A percentile compares a stretch with the other conserved stretches of the same genome.
Conservation (phyloP, 2,888 invertebrate genomes). For the Drosophila imparisetae region DNA sequence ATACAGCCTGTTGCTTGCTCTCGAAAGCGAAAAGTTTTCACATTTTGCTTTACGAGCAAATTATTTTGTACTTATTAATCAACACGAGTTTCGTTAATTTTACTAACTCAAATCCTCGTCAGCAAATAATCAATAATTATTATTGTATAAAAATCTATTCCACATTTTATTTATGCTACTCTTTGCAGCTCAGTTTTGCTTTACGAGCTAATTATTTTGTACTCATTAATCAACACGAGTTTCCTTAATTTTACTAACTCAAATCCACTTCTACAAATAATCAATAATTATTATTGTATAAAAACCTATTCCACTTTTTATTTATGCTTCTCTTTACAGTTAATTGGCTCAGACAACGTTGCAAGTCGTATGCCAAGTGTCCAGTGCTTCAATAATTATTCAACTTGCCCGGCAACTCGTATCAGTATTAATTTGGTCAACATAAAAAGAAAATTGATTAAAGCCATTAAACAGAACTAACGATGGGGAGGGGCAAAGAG, state of each 20-base stretch:
- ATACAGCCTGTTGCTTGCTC: conserved; percentile 11
- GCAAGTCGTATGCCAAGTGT: conserved; percentile 23
- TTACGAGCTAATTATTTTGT: conserved; percentile 1
- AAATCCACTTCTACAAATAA: conserved; percentile 15
- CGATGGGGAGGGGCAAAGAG: conserved; percentile 1
- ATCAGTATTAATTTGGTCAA: conserved; percentile 65
- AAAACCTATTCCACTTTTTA: neutral
- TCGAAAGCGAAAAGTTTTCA: neutral
- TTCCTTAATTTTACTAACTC: conserved; percentile 10
- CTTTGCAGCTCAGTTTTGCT: conserved; percentile 24
- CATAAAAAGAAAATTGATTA: conserved; percentile 74
- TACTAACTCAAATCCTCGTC: conserved; percentile 6
- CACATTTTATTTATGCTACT: conserved; percentile 4
- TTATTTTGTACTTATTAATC: conserved; percentile 17
- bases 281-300: conserved; percentile 33
- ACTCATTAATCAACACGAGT: conserved; percentile 17
- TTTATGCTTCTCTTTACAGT: conserved; percentile 34
- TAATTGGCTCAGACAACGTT: conserved; percentile 57
- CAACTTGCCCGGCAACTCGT: conserved; percentile 36
- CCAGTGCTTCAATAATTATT: conserved; percentile 12
- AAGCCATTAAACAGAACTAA: conserved; percentile 53
- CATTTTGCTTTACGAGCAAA: neutral
- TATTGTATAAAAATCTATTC: neutral
- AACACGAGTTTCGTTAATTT: conserved; percentile 2
- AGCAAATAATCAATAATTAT: conserved; percentile 38